Conservation (phyloP, 2,113 vertebrate genomes). For the Procapra przewalskii region DNA sequence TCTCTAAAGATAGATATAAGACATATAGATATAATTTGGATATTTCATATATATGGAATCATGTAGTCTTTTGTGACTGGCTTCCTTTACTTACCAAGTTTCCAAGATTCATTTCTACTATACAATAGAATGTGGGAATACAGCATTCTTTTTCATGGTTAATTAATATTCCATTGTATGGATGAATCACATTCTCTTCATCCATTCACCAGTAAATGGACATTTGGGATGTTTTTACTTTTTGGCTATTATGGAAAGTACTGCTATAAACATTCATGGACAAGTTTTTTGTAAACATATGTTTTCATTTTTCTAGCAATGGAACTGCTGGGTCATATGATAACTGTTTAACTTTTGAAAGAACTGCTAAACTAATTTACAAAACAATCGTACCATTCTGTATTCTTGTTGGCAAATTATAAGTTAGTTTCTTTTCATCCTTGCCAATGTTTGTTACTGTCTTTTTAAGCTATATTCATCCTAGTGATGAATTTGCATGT, state of each 20-base stretch:
- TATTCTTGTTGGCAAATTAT: not conserved
- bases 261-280: not conserved
- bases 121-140: not conserved
- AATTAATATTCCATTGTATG: not conserved
- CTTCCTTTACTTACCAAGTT: not conserved
- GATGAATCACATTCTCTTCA: not conserved
- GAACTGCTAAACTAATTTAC: not conserved
- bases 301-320: not conserved
- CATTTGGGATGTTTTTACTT: not conserved
- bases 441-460: not conserved
- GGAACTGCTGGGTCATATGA: not conserved
- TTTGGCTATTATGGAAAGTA: not conserved
- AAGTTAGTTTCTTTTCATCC: not conserved
- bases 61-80: not conserved
- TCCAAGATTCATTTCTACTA: not conserved
- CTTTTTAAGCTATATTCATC: not conserved
- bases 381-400: not conserved
- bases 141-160: not conserved
- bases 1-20: not conserved
- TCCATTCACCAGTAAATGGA: not conserved
- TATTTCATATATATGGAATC: not conserved
- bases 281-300: not conserved
- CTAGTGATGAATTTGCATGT: not conserved
- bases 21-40: not conserved
- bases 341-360: not conserved